phyloP scores from a whole-genome alignment of 2,113 vertebrate species.

The Girardinichthys multiradiatus region DNA sequence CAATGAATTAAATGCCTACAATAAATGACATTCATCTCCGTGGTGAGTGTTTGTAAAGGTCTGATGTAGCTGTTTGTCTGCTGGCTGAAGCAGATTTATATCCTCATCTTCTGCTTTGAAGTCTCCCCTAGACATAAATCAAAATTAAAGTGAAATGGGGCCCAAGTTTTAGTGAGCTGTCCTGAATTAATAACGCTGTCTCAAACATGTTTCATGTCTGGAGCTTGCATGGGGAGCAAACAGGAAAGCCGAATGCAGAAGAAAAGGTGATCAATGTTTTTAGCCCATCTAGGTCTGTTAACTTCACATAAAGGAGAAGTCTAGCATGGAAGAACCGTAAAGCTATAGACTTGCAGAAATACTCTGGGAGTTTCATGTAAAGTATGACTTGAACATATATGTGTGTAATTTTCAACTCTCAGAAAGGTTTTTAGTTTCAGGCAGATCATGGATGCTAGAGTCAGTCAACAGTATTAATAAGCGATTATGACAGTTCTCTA shows the following conservation, averaged over 20 bases:
- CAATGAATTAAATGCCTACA: no score
- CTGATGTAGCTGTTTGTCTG: conserved; percentile 6
- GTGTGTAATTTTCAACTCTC: no score
- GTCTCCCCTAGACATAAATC: conserved; percentile 18
- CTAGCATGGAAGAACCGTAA: no score
- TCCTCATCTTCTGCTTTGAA: conserved; percentile 21
- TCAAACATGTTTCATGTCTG: conserved; percentile 18
- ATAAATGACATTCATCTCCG: no score
- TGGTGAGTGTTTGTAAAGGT: no score
- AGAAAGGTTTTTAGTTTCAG: no score
- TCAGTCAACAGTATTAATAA: no score
- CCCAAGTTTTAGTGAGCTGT: conserved; percentile 10
- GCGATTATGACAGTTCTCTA: no score
- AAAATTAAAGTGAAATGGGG: conserved; percentile 8
- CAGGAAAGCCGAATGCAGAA: neutral
- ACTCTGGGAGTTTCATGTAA: no score
- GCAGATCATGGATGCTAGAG: no score
- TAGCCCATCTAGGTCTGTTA: neutral
- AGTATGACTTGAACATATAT: no score
- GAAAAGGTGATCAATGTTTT: neutral
- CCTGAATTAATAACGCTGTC: conserved; percentile 35
- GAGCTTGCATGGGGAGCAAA: neutral
- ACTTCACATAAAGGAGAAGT: neutral
- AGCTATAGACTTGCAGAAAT: no score
- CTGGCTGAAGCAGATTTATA: conserved; percentile 34